These are phyloP conservation scores for Antheraea mylitta DNA, from an alignment of 1,140 invertebrate genomes.

Conservation along the genomic window DNA sequence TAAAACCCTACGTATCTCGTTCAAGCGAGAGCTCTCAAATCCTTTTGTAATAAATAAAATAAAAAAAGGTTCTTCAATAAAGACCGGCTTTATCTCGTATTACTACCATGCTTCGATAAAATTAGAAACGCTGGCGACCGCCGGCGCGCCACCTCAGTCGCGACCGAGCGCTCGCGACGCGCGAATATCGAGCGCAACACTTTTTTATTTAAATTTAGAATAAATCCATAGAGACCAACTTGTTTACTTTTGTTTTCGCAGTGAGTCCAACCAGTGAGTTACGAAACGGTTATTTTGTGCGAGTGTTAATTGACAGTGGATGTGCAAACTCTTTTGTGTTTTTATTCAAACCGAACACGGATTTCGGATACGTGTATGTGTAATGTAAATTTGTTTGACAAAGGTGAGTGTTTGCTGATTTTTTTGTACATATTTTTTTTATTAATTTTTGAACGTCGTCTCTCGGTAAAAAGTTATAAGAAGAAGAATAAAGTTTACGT, in stretches of 20 bases:
- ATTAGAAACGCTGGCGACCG: conserved; percentile 62
- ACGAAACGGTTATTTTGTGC: conserved; percentile 59
- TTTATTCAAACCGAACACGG: conserved; percentile 27
- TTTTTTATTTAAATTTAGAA: conserved; percentile 36
- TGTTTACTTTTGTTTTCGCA: conserved; percentile 48
- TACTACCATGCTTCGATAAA: conserved; percentile 66
- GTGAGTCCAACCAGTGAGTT: conserved; percentile 43
- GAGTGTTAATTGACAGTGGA: conserved; percentile 49
- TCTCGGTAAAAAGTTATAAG: background rate
- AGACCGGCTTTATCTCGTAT: conserved; percentile 74
- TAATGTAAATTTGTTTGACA: conserved; percentile 51
- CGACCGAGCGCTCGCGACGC: conserved; percentile 50
- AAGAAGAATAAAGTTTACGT: background rate
- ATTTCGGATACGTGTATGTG: conserved; percentile 40
- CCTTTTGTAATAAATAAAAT: conserved; percentile 58
- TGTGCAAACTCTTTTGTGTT: conserved; percentile 41
- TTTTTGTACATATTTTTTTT: conserved; percentile 6
- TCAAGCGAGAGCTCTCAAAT: conserved; percentile 21
- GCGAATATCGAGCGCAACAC: conserved; percentile 17
- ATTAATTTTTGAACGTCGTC: background rate
- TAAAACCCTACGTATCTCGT: conserved; percentile 9
- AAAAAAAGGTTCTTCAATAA: conserved; percentile 62
- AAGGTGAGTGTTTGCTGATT: conserved; percentile 43
- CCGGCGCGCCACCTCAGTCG: conserved; percentile 54
- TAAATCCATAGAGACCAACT: conserved; percentile 15